Conservation (phyloP, 2,888 invertebrate species). For the Tryphoninae sp. region DNA sequence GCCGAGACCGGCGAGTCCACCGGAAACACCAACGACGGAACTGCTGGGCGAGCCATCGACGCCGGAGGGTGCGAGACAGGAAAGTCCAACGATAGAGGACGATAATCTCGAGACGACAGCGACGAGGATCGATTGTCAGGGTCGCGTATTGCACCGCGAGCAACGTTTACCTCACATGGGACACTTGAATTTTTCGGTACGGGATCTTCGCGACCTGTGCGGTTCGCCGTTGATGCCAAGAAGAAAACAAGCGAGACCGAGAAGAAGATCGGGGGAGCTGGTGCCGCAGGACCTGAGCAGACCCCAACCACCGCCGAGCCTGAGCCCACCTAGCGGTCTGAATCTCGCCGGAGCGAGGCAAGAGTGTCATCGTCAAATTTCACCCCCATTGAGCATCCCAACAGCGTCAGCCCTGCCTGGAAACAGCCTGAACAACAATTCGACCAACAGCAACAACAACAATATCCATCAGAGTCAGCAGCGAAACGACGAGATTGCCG, state of each 20-base stretch:
- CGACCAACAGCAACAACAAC: slow-evolving; percentile 64
- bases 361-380: slow-evolving; percentile 58
- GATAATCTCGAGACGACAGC: slow-evolving; percentile 78
- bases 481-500: slow-evolving; percentile 75
- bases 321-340: slow-evolving; percentile 75
- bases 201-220: slow-evolving; percentile 83
- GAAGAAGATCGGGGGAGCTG: slow-evolving; percentile 91
- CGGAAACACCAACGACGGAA: slow-evolving; percentile 80
- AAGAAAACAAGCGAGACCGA: slow-evolving; percentile 92
- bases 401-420: slow-evolving; percentile 44
- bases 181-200: slow-evolving; percentile 74
- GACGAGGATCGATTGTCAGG: slow-evolving; percentile 71
- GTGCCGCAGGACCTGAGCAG: slow-evolving; percentile 85
- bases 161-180: slow-evolving; percentile 81
- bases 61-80: slow-evolving; percentile 79
- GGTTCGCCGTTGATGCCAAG: slow-evolving; percentile 90
- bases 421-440: slow-evolving; percentile 56
- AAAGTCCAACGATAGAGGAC: slow-evolving; percentile 72
- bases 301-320: slow-evolving; percentile 75
- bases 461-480: slow-evolving; percentile 65
- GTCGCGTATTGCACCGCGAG: slow-evolving; percentile 65
- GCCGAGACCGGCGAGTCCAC: slow-evolving; percentile 81
- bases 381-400: slow-evolving; percentile 65
- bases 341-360: slow-evolving; percentile 70
- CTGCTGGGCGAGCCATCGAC: slow-evolving; percentile 83